These are phyloP conservation scores for Philaenus spumarius DNA, from an alignment of 1,140 invertebrate genomes.

Conservation along the genomic window DNA sequence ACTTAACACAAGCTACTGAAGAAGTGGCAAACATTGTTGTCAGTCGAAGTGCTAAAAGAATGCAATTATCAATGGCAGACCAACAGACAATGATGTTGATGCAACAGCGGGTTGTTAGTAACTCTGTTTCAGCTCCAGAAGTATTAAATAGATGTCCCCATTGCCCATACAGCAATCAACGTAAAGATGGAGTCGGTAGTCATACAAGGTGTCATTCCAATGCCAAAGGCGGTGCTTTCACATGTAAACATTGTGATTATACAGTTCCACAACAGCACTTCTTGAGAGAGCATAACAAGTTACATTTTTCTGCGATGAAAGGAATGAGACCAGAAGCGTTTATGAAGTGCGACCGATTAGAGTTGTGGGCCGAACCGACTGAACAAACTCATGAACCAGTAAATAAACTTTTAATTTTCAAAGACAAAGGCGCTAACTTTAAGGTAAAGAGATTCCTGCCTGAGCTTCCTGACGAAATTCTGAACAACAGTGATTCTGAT, in stretches of 20 bases:
- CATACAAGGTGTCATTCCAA: slow-evolving; percentile 66
- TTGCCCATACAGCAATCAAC: slow-evolving; percentile 69
- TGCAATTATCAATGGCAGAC: slow-evolving; percentile 46
- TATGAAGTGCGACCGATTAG: slow-evolving; percentile 48
- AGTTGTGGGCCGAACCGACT: slow-evolving; percentile 42
- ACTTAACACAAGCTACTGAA: too few species aligned
- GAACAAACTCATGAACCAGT: slow-evolving; percentile 32
- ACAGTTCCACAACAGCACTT: slow-evolving; percentile 69
- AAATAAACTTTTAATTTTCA: slow-evolving; percentile 39
- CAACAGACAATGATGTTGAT: slow-evolving; percentile 43
- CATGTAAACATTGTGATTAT: slow-evolving; percentile 79
- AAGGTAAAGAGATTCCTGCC: slow-evolving; percentile 28
- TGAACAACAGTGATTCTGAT: slow-evolving; percentile 36
- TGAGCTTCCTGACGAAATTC: slow-evolving; percentile 25
- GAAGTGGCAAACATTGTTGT: too few species aligned
- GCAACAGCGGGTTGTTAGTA: slow-evolving; percentile 42
- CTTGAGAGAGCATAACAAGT: slow-evolving; percentile 68
- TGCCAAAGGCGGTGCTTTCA: slow-evolving; percentile 48
- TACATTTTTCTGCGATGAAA: slow-evolving; percentile 62
- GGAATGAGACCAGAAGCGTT: slow-evolving; percentile 53
- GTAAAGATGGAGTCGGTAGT: slow-evolving; percentile 64
- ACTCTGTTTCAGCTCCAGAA: slow-evolving; percentile 38
- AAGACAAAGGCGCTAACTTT: slow-evolving; percentile 35
- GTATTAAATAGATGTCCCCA: slow-evolving; percentile 51
- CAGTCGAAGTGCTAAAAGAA: slow-evolving; percentile 34